Base-by-base conservation (phyloP, 2,797 vertebrate species). In the Thaleichthys pacificus region DNA sequence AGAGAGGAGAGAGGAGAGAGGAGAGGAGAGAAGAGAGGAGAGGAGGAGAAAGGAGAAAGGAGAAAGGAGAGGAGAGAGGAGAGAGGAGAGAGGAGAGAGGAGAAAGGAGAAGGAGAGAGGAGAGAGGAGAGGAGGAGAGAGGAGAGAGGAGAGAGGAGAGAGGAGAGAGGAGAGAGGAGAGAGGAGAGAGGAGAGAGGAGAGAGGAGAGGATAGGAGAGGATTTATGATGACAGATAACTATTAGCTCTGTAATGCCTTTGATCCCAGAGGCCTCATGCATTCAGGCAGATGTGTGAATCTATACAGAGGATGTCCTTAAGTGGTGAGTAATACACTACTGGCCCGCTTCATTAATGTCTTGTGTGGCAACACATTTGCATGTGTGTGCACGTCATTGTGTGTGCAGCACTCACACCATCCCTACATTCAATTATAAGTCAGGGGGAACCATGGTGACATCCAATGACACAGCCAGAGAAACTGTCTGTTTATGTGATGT, bases 181-280 rank as follows among this genome's bases (percentile, higher is more conserved):
- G 30, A 22, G 35, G 61, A 61, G 35, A 70, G 5, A 11, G 21
- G 26, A 72, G 57, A 76, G 4, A 69, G 57, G 69, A 86, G 73
- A 67, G 61, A 62, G 24, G 21, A 12, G 28, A 28, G 17, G 61
- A 62, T 6, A 19, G 24, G 65, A 28, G 54, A 68, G 63, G 26
- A 8, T 74, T 74, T 68, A 64, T 78, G 80, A 80, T 24, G 2
- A 19, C 19, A 71, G 57, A 69, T 70, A 62, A 51, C 47, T 70
- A 57, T 19, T 51, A 47, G 42, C 0, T 22, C 69, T 72, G 58
- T 76, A 82, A 78, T 66, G 57, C 38, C 62, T 62, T 71, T 73
- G 84, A 83, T 85, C 73, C 60, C 19, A 17, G 49, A 54, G 15
- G 57, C 77, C 80, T 66, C 66, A 66, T 8, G 57, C 9, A 26